Conservation (phyloP, 2,113 vertebrate species). For the Muntiacus reevesi region DNA sequence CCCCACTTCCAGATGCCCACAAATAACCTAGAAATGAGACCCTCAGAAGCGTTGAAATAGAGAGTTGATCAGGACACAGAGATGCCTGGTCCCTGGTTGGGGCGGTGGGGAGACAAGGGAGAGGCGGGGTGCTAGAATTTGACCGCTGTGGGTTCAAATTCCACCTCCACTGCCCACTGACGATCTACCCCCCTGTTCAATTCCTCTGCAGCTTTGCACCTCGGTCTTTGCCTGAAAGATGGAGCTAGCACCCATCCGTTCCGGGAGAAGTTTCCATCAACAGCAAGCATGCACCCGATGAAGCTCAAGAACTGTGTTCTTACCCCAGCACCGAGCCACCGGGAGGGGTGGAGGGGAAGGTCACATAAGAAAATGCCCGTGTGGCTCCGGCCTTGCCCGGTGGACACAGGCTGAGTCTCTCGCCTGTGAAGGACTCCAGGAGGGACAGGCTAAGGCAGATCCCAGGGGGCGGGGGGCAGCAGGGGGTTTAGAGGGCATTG, state of each 20-base stretch:
- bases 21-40: background rate
- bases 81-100: accelerated
- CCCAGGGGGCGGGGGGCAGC: background rate
- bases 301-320: background rate
- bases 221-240: accelerated
- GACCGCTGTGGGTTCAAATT: background rate
- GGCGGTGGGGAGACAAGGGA: accelerated
- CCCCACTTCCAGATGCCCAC: background rate
- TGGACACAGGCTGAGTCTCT: background rate
- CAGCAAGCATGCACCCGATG: accelerated
- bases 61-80: accelerated
- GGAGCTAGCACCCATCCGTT: background rate
- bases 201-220: accelerated
- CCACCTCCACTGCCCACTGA: accelerated
- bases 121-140: background rate
- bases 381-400: accelerated
- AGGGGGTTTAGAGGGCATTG: accelerated
- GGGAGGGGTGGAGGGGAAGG: accelerated
- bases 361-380: accelerated
- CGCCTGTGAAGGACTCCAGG: accelerated
- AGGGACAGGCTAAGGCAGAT: too few relatives aligned
- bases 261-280: background rate
- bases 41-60: background rate
- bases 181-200: accelerated
- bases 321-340: accelerated